Conservation (phyloP, 1,140 invertebrate genomes). For the Mylabris phalerata region DNA sequence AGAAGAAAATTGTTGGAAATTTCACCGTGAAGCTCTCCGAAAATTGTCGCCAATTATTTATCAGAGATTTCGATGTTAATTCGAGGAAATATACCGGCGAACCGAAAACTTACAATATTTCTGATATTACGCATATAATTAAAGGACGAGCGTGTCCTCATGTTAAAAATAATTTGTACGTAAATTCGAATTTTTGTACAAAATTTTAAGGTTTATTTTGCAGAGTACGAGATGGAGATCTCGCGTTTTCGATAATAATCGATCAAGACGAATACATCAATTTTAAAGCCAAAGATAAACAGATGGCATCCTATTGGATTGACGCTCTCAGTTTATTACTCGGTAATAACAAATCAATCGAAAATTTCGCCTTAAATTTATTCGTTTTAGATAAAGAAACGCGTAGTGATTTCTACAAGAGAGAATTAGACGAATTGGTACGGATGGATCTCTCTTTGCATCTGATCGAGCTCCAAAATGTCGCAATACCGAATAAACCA, state of each 20-base stretch:
- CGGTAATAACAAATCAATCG: constrained; percentile 9
- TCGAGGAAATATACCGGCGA: constrained; percentile 1
- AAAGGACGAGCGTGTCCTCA: constrained; percentile 31
- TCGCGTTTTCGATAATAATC: constrained; percentile 28
- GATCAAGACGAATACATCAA: constrained; percentile 25
- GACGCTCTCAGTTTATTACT: constrained; percentile 32
- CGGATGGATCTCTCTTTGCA: constrained; percentile 35
- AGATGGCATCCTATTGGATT: constrained; percentile 30
- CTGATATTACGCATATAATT: constrained; percentile 31
- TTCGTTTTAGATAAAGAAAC: constrained; percentile 22
- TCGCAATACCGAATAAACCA: constrained; percentile 31
- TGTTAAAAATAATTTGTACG: constrained; percentile 21
- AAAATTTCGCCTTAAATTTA: constrained; percentile 1
- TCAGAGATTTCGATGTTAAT: constrained; percentile 18
- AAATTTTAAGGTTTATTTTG: constrained; percentile 3
- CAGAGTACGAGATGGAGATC: constrained; percentile 22
- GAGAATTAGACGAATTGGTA: constrained; percentile 31
- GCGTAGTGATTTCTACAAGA: constrained; percentile 24
- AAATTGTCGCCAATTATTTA: constrained; percentile 23
- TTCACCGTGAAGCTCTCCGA: constrained; percentile 26
- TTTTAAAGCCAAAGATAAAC: constrained; percentile 29
- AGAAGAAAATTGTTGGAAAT: constrained; percentile 22
- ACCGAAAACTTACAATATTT: constrained; percentile 5
- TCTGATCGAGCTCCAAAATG: constrained; percentile 36
- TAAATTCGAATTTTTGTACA: neutral